Percentiles rank a stretch among this genome's conserved stretches.
phyloP scores from a whole-genome alignment of 2,797 vertebrate species.

The Pangasius krempfi region DNA sequence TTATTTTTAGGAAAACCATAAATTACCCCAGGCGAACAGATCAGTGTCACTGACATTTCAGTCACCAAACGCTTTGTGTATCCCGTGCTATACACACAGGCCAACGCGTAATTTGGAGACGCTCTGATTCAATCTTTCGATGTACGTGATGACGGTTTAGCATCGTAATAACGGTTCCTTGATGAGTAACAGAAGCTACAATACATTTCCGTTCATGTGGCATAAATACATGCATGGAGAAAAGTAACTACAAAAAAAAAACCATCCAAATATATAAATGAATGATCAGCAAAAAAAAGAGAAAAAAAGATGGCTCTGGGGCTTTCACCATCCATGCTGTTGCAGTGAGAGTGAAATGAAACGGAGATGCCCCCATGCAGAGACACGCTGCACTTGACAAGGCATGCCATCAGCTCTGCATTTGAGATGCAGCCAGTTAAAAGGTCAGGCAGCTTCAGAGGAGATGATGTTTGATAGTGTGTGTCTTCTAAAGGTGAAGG shows the following conservation, averaged over 20 bases:
- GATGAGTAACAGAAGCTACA: background rate
- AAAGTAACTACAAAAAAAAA: background rate
- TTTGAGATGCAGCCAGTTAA: background rate
- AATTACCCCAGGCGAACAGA: constrained; percentile 64
- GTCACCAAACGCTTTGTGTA: background rate
- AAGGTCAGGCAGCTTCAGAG: constrained; percentile 1
- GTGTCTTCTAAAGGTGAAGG: background rate
- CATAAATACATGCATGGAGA: background rate
- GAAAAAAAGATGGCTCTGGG: background rate
- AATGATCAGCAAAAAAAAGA: background rate
- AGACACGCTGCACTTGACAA: background rate
- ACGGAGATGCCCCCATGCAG: background rate
- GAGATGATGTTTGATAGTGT: background rate
- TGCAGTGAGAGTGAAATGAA: background rate
- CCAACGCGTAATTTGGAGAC: constrained; percentile 12
- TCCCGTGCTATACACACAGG: background rate
- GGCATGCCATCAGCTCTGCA: background rate
- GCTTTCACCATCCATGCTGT: background rate
- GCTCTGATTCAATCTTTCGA: background rate
- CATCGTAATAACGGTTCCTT: background rate
- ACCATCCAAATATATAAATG: background rate
- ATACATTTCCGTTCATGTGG: background rate
- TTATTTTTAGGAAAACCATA: constrained; percentile 78
- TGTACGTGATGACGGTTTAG: background rate
- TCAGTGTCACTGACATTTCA: constrained; percentile 44